phyloP scores from a whole-genome alignment of 2,888 invertebrate species.

The Oscheius myriophilus region DNA sequence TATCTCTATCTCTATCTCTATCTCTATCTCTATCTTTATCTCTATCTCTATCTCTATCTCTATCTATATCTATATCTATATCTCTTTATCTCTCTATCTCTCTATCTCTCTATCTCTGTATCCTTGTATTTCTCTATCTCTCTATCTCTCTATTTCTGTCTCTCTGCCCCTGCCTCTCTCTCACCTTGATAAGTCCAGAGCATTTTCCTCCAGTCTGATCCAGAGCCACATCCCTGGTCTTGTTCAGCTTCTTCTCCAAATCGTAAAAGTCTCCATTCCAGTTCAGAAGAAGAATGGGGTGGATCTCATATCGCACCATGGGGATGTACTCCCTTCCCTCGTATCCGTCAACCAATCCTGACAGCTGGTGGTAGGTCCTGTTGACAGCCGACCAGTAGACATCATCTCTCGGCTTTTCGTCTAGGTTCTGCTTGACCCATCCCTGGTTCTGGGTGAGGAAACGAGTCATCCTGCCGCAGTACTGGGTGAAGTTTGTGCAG shows the following conservation, averaged over 20 bases:
- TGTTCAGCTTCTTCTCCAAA: slow-evolving; percentile 69
- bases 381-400: slow-evolving; percentile 68
- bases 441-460: slow-evolving; percentile 61
- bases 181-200: slow-evolving; percentile 66
- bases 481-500: slow-evolving; percentile 65
- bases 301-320: slow-evolving; percentile 59
- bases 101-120: too few relatives aligned
- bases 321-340: slow-evolving; percentile 50
- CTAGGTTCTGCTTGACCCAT: slow-evolving; percentile 60
- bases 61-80: too few relatives aligned
- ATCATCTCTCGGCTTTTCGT: slow-evolving; percentile 59
- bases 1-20: too few relatives aligned
- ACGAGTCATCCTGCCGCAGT: slow-evolving; percentile 57
- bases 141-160: too few relatives aligned
- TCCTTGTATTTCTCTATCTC: too few relatives aligned
- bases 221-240: slow-evolving; percentile 63
- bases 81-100: too few relatives aligned
- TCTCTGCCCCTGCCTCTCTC: too few relatives aligned
- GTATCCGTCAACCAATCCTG: slow-evolving; percentile 59
- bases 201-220: slow-evolving; percentile 62
- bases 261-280: slow-evolving; percentile 68
- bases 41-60: too few relatives aligned
- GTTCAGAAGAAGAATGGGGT: slow-evolving; percentile 63
- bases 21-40: too few relatives aligned
- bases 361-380: slow-evolving; percentile 62